Percentiles rank a stretch among this genome's conserved stretches.
phyloP scores from a whole-genome alignment of 2,888 invertebrate species.

The Arrhopalites spinosus region DNA sequence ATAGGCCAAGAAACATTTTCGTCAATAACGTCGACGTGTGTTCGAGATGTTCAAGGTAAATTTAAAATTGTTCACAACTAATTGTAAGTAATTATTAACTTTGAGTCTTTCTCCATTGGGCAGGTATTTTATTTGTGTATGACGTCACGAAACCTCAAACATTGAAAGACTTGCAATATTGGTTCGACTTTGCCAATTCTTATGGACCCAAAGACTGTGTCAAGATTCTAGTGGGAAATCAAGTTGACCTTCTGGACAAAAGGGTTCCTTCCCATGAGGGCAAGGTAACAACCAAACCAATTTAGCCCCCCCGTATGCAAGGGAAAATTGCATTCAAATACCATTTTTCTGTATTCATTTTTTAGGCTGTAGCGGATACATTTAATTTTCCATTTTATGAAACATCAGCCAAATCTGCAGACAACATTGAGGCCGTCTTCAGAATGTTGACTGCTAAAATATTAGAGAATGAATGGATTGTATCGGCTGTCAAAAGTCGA shows the following conservation, averaged over 20 bases:
- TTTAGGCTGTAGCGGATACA: constrained; percentile 46
- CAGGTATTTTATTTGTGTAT: constrained; percentile 52
- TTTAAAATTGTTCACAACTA: not conserved
- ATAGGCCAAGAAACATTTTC: constrained; percentile 37
- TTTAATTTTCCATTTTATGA: constrained; percentile 51
- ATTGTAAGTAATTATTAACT: not conserved
- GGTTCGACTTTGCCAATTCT: constrained; percentile 53
- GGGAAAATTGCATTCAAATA: not conserved
- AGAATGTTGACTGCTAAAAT: constrained; percentile 48
- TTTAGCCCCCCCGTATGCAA: too few species aligned
- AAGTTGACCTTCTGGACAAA: constrained; percentile 47
- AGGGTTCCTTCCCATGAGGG: constrained; percentile 47
- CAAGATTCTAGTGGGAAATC: constrained; percentile 53
- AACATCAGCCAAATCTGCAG: constrained; percentile 58
- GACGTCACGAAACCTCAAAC: constrained; percentile 49
- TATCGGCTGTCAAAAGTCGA: constrained; percentile 45
- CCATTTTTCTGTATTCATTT: not conserved
- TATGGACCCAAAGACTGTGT: constrained; percentile 48
- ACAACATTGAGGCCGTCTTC: constrained; percentile 51
- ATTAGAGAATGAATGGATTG: constrained; percentile 48
- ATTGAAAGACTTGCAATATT: constrained; percentile 48
- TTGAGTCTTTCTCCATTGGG: too few species aligned
- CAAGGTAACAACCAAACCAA: constrained; percentile 38
- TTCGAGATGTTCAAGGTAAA: constrained; percentile 52
- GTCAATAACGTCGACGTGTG: constrained; percentile 52